A percentile compares a stretch with the other conserved stretches of the same genome.
Evolutionary conservation across 2,797 vertebrate species (phyloP).

Genomic region (Mormyrops boulengeri): DNA sequence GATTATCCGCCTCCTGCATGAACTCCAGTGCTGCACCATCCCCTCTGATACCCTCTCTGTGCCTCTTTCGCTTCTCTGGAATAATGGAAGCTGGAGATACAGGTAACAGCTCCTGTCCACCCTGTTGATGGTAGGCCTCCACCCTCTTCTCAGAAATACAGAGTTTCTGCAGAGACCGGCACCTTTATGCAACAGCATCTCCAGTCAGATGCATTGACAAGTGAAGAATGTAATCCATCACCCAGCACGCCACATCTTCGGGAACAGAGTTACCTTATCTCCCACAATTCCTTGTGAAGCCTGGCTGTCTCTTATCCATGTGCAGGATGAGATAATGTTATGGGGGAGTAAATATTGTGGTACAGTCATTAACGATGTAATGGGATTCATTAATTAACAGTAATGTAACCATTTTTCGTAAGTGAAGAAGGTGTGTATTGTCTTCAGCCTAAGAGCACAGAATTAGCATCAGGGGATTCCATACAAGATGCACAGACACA

Average conservation of each 20-base stretch:
- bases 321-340: slow-evolving; percentile 56
- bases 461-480: background rate
- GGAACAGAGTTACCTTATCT: slow-evolving; percentile 43
- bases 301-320: slow-evolving; percentile 42
- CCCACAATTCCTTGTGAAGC: slow-evolving; percentile 45
- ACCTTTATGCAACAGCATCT: background rate
- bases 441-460: background rate
- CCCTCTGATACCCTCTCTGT: background rate
- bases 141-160: background rate
- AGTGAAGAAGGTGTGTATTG: slow-evolving; percentile 18
- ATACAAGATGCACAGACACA: background rate
- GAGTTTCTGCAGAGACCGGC: background rate
- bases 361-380: slow-evolving; percentile 54
- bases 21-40: background rate
- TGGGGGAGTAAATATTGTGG: slow-evolving; percentile 47
- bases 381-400: slow-evolving; percentile 65
- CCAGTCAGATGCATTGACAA: slow-evolving; percentile 34
- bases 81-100: background rate
- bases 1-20: background rate
- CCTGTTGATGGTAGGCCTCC: background rate
- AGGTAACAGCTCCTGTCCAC: background rate
- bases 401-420: slow-evolving; percentile 50
- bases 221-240: slow-evolving; percentile 55
- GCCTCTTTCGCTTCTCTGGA: background rate
- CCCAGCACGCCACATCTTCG: slow-evolving; percentile 37